phyloP scores from a whole-genome alignment of 1,140 invertebrate species.

The Helicorthomorpha holstii region DNA sequence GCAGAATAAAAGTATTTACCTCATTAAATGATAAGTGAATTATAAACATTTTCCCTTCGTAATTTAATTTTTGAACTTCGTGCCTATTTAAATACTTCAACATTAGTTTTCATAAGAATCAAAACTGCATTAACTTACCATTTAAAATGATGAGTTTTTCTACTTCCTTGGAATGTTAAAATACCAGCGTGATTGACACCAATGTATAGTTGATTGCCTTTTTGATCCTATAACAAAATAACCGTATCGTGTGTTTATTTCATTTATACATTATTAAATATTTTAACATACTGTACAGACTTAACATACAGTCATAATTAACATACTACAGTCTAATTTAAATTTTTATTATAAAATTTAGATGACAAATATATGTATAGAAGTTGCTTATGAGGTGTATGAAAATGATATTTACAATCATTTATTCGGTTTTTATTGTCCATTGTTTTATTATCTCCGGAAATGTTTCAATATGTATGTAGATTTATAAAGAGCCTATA shows the following conservation, averaged over 20 bases:
- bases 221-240: constrained; percentile 51
- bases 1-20: no score
- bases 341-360: no score
- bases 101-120: background rate
- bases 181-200: constrained; percentile 91
- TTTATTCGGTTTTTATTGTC: no score
- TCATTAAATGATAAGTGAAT: constrained; percentile 62
- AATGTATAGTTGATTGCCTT: constrained; percentile 73
- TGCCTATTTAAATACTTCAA: constrained; percentile 22
- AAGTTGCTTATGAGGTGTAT: no score
- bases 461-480: no score
- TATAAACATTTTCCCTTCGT: constrained; percentile 97
- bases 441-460: no score
- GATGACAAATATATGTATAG: no score
- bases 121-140: constrained; percentile 38
- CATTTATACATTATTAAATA: background rate
- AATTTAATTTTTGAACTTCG: constrained; percentile 89
- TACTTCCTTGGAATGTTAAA: constrained; percentile 80
- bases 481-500: no score
- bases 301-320: no score
- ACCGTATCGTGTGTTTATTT: background rate
- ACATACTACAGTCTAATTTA: no score
- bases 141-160: constrained; percentile 82
- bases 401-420: no score
- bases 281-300: background rate